These are phyloP conservation scores for Coptotermes formosanus DNA, from an alignment of 1,140 invertebrate genomes.

Conservation along the genomic window DNA sequence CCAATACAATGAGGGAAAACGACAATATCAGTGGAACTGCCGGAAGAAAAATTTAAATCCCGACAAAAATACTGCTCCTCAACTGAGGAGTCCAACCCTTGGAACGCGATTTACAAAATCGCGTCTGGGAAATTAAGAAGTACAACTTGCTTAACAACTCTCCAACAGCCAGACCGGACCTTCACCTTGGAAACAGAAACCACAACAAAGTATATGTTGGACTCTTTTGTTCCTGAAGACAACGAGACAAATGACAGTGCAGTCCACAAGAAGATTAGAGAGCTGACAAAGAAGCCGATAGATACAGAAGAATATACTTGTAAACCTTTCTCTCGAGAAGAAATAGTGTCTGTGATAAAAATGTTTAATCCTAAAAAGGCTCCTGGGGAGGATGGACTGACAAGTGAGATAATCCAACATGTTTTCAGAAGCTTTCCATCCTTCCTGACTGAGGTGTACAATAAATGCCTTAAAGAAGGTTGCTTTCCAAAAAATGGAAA, in stretches of 20 bases:
- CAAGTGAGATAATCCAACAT: background rate
- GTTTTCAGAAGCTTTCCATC: background rate
- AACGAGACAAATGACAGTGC: background rate
- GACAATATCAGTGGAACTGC: no score
- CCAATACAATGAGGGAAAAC: background rate
- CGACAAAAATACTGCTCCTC: background rate
- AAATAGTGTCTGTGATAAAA: background rate
- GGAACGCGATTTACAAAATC: background rate
- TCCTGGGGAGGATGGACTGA: background rate
- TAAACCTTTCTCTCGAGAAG: background rate
- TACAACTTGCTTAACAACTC: background rate
- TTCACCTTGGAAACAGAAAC: background rate
- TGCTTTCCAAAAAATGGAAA: no score
- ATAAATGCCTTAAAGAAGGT: background rate
- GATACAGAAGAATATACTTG: background rate
- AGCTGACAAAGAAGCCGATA: background rate
- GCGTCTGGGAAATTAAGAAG: background rate
- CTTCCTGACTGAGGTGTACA: background rate
- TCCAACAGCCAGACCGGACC: background rate
- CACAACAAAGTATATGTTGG: background rate
- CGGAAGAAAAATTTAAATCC: background rate
- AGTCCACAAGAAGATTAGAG: background rate
- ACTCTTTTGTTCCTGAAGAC: background rate
- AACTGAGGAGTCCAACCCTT: background rate
- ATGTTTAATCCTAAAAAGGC: background rate